Conservation (phyloP, 2,113 vertebrate genomes). For the Mus pahari region DNA sequence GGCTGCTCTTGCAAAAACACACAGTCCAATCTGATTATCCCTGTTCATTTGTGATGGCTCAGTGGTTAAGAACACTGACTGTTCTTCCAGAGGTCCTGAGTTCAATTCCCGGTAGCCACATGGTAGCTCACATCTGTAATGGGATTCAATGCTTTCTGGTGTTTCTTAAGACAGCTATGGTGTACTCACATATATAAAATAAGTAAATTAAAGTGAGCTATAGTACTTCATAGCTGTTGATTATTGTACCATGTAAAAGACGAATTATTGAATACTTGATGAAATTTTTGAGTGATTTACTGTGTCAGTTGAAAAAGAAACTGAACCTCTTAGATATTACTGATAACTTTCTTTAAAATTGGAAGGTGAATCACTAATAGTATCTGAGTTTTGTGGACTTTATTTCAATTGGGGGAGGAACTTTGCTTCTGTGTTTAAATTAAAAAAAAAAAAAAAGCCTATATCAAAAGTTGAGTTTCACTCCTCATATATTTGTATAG, state of each 20-base stretch:
- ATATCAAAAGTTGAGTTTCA: background rate
- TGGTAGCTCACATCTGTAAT: no score
- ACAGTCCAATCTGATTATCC: conserved; percentile 13
- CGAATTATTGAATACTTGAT: background rate
- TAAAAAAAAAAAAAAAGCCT: background rate
- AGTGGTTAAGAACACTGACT: no score
- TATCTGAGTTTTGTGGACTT: background rate
- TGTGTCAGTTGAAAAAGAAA: conserved; percentile 47
- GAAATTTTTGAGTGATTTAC: background rate
- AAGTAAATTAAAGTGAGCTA: no score
- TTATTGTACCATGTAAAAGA: background rate
- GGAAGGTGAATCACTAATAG: background rate
- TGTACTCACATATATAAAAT: no score
- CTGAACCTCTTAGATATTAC: background rate
- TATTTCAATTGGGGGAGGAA: background rate
- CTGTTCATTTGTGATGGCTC: conserved; percentile 17
- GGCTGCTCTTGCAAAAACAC: conserved; percentile 14
- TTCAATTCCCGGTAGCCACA: no score
- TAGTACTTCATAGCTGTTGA: background rate
- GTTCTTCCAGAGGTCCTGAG: no score
- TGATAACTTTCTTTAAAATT: conserved; percentile 25
- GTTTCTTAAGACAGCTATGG: no score
- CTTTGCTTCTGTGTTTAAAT: background rate
- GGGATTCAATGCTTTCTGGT: no score
- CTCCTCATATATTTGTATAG: background rate